phyloP scores from a whole-genome alignment of 2,113 vertebrate species.

The Himantopus leucocephalus region DNA sequence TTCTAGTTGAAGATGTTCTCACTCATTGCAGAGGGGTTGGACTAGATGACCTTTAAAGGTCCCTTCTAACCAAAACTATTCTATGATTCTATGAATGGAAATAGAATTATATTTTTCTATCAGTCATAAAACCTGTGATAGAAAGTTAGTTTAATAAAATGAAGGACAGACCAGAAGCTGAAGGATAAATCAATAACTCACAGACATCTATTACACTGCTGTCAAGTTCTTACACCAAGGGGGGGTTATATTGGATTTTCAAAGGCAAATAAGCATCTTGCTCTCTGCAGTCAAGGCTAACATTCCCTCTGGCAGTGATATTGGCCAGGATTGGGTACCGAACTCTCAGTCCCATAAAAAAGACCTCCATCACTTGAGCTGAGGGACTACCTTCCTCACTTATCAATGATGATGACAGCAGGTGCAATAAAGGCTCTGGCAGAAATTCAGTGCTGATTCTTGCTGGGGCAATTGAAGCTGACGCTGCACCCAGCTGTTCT shows the following conservation, averaged over 20 bases:
- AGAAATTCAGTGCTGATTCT: not conserved
- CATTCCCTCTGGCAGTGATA: not conserved
- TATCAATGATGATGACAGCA: not conserved
- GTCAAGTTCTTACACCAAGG: not conserved
- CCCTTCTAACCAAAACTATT: not conserved
- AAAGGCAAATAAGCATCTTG: not conserved
- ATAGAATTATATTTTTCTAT: conserved; percentile 29
- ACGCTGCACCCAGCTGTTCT: not conserved
- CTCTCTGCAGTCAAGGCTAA: not conserved
- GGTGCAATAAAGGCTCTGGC: not conserved
- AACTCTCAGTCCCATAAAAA: not conserved
- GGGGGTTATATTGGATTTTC: not conserved
- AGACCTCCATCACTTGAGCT: not conserved
- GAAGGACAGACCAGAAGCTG: conserved; percentile 24
- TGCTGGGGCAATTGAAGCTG: not conserved
- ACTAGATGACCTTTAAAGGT: not conserved
- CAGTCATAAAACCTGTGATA: not conserved
- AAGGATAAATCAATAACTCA: conserved; percentile 51
- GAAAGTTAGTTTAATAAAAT: conserved; percentile 39
- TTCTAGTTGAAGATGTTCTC: not conserved
- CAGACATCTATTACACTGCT: not conserved
- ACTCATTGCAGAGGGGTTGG: not conserved
- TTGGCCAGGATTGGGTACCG: not conserved
- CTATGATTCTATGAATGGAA: not conserved
- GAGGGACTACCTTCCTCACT: not conserved